Evolutionary conservation across 1,140 invertebrate species (phyloP).

Genomic region (Magallana ariakensis): DNA sequence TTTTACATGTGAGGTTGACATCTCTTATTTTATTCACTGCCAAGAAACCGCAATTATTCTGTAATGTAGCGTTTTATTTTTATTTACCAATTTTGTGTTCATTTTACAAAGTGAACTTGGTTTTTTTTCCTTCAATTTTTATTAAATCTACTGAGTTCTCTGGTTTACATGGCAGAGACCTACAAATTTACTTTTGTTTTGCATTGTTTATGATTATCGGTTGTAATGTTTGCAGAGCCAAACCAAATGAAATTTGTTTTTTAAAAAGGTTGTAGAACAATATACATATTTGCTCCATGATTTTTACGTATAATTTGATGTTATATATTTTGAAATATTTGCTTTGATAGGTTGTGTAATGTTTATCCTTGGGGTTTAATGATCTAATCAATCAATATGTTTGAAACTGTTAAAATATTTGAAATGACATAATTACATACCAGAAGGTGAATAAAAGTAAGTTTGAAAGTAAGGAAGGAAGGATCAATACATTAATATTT

Average conservation of each 20-base stretch:
- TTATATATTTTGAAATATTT: background rate
- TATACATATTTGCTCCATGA: background rate
- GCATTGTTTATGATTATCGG: background rate
- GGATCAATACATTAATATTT: no score
- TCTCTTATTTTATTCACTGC: constrained; percentile 34
- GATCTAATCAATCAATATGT: no score
- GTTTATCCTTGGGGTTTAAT: background rate
- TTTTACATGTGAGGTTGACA: constrained; percentile 23
- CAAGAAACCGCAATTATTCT: constrained; percentile 8
- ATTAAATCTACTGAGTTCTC: background rate
- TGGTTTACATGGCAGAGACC: background rate
- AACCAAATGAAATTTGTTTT: background rate
- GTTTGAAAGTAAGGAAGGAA: no score
- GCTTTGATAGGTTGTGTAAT: background rate
- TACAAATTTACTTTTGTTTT: background rate
- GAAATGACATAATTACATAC: background rate
- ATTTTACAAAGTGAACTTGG: constrained; percentile 29
- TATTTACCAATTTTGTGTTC: constrained; percentile 35
- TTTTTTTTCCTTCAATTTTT: background rate
- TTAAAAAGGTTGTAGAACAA: background rate
- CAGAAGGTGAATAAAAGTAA: no score
- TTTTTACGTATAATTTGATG: background rate
- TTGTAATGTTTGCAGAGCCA: constrained; percentile 23
- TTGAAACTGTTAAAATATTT: background rate
- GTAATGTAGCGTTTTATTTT: constrained; percentile 10